These are phyloP conservation scores for Styela clava DNA, from an alignment of 23 tunicate genomes.

Conservation along the genomic window DNA sequence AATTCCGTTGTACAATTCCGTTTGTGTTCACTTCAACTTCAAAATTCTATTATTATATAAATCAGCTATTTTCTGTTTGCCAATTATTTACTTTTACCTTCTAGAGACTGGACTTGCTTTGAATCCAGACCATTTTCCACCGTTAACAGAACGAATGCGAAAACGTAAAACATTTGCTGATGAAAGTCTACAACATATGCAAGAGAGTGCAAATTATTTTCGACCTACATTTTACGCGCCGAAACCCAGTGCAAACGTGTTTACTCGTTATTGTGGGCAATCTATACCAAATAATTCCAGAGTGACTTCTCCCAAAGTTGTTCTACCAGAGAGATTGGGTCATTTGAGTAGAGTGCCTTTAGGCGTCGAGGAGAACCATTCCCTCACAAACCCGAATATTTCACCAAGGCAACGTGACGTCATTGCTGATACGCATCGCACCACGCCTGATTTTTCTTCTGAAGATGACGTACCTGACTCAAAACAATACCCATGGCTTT, in stretches of 20 bases:
- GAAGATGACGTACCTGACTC: background rate
- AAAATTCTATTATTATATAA: too few relatives aligned
- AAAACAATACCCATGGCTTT: background rate
- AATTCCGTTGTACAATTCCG: too few relatives aligned
- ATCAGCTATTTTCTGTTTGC: too few relatives aligned
- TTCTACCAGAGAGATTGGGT: background rate
- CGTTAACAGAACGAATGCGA: constrained; percentile 84
- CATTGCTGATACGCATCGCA: background rate
- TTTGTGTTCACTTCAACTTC: too few relatives aligned
- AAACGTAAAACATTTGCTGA: constrained; percentile 86
- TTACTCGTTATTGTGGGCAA: background rate
- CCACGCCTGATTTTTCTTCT: background rate
- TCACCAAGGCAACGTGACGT: background rate
- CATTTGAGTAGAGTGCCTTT: background rate
- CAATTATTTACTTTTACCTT: too few relatives aligned
- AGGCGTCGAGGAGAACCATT: background rate
- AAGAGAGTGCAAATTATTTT: background rate
- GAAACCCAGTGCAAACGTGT: background rate
- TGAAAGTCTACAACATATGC: constrained; percentile 53
- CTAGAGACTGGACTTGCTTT: background rate
- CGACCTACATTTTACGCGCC: background rate
- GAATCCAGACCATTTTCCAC: constrained; percentile 33
- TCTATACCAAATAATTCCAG: background rate
- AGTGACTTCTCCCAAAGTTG: background rate
- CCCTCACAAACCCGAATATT: background rate